A percentile compares a stretch with the other conserved stretches of the same genome.
Evolutionary conservation across 1,140 invertebrate species (phyloP).

Genomic region (Nebria ingens): DNA sequence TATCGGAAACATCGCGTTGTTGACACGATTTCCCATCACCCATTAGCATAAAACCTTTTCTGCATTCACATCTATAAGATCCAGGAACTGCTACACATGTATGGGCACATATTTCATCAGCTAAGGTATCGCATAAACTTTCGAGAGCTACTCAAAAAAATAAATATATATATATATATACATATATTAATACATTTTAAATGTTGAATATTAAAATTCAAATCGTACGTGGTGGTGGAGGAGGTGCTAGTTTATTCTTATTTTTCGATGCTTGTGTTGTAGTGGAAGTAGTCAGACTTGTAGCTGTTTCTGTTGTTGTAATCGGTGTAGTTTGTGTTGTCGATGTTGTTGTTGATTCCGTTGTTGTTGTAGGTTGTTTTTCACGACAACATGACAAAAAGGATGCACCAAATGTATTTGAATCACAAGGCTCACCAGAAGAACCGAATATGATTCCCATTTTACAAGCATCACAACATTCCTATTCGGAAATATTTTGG

Average conservation of each 20-base stretch:
- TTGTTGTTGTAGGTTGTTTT: slow-evolving; percentile 11
- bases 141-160: slow-evolving; percentile 33
- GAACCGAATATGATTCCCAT: slow-evolving; percentile 23
- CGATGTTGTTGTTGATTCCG: slow-evolving; percentile 15
- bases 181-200: neutral
- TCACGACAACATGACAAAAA: slow-evolving; percentile 27
- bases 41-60: slow-evolving; percentile 49
- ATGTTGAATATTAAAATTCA: neutral
- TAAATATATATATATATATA: neutral
- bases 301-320: slow-evolving; percentile 14
- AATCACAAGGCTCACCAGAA: slow-evolving; percentile 15
- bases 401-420: slow-evolving; percentile 20
- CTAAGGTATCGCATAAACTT: slow-evolving; percentile 53
- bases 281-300: slow-evolving; percentile 11
- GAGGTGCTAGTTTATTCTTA: neutral
- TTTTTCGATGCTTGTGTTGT: neutral
- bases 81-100: slow-evolving; percentile 54
- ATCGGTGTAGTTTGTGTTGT: slow-evolving; percentile 17
- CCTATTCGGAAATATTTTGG: slow-evolving; percentile 18
- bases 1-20: slow-evolving; percentile 26
- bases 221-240: slow-evolving; percentile 6
- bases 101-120: slow-evolving; percentile 59
- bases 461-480: slow-evolving; percentile 29
- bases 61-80: slow-evolving; percentile 65
- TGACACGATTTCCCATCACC: slow-evolving; percentile 46